These are phyloP conservation scores for Coelopa pilipes DNA, from an alignment of 2,888 invertebrate species.

Conservation along the genomic window DNA sequence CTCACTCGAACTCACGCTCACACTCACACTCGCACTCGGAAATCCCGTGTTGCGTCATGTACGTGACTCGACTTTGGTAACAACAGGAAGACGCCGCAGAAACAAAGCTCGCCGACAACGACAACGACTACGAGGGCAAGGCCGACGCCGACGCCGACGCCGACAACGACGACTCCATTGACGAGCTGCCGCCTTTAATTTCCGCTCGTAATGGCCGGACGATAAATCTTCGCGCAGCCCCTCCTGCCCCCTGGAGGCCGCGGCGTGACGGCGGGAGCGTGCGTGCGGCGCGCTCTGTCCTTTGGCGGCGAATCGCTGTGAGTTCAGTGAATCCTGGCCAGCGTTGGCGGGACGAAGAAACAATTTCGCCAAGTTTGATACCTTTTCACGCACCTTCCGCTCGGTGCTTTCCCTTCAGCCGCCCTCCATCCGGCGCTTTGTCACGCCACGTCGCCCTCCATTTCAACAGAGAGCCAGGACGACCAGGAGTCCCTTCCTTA, in stretches of 20 bases:
- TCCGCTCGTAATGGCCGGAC: constrained; percentile 60
- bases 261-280: not conserved
- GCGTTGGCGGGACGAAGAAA: not conserved
- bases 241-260: not conserved
- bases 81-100: not conserved
- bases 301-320: not conserved
- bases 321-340: not conserved
- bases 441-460: too few relatives aligned
- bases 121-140: constrained; percentile 42
- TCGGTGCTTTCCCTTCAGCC: too few relatives aligned
- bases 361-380: not conserved
- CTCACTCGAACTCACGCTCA: not conserved
- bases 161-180: constrained; percentile 44
- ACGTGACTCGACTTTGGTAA: constrained; percentile 39
- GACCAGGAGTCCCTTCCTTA: too few relatives aligned
- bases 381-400: too few relatives aligned
- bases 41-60: constrained; percentile 21
- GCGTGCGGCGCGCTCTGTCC: not conserved
- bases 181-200: constrained; percentile 60
- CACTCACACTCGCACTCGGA: not conserved
- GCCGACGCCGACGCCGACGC: not conserved
- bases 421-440: too few relatives aligned
- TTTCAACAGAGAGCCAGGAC: too few relatives aligned
- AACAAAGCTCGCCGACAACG: constrained; percentile 21
- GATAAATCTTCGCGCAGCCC: constrained; percentile 58